Base-by-base conservation (phyloP, 2,113 vertebrate genomes). In the Pollimyrus isidori region DNA sequence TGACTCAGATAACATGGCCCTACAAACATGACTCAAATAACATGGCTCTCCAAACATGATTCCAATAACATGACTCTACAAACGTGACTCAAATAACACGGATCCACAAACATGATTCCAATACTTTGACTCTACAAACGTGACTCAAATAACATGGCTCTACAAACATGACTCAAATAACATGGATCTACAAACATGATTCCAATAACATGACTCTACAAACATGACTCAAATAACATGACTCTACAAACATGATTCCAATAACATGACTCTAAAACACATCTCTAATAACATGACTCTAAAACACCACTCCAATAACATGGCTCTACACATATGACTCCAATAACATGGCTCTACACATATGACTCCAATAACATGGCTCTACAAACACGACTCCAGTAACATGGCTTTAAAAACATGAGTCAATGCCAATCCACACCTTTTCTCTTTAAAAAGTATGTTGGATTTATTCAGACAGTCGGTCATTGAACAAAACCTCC, bases 401-500 rank as follows among this genome's bases (percentile, higher is more conserved):
- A 42, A 26, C 46, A n/a, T 35, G 48, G 2, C 17, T 42, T 0
- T 87, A 35, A 17, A 48, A 48, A 15, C 46, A 56, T 56, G 50
- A 39, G 50, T 56, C 17, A 0, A 30, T 53, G 50, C 19, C 26
- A 87, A 15, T 53, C 13, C 13, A 0, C 30, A 56, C 26, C 50
- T 53, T 87, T 87, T 87, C n/a, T 30, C 13, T 87, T 52, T 53
- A 87, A 84, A 83, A 84, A 26, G 45, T 48, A 10, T 84, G 82
- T 48, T 9, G 26, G 50, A 87, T 53, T 35, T 19, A 87, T 87
- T 87, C 85, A 87, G 26, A 87, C 13, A 4, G n/a, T 35, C 48
- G 85, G 85, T 87, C 85, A 87, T 53, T 53, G 85, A 53, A 53
- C 85, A 87, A 87, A 53, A 80, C 35, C 48, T 23, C 85, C 26